These are phyloP conservation scores for Panthera uncia DNA, from an alignment of 2,113 vertebrate genomes.

Conservation along the genomic window DNA sequence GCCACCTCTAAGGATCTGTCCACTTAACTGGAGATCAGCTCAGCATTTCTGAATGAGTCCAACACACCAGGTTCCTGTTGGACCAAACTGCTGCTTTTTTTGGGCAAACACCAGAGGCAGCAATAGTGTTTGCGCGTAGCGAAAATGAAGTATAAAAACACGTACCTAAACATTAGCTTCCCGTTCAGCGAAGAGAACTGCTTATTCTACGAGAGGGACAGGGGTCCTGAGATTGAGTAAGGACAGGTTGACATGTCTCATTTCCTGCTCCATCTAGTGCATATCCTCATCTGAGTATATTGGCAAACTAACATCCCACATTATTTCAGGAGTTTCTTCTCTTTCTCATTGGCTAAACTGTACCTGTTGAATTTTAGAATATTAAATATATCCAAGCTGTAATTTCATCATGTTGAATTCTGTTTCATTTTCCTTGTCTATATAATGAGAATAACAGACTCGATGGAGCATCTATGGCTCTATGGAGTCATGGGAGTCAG, in stretches of 20 bases:
- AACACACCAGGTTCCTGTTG: background rate
- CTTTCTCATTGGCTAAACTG: background rate
- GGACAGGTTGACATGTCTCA: rapidly evolving
- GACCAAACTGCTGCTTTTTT: background rate
- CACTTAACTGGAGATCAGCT: background rate
- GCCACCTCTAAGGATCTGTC: background rate
- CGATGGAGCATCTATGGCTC: background rate
- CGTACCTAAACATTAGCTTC: background rate
- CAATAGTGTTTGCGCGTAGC: background rate
- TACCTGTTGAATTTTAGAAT: background rate
- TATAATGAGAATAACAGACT: background rate
- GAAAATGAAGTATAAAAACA: background rate
- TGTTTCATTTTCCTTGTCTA: background rate
- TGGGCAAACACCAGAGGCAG: background rate
- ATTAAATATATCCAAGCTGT: background rate
- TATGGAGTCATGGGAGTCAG: background rate
- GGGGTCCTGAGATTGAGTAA: background rate
- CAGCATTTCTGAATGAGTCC: background rate
- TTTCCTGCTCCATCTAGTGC: background rate
- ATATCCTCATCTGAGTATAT: background rate
- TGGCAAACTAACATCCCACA: background rate
- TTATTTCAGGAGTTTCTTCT: background rate
- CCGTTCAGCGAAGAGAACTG: background rate
- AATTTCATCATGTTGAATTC: background rate
- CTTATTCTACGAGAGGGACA: background rate